Evolutionary conservation across 1,140 invertebrate species (phyloP).

Genomic region (Augochlora pura): DNA sequence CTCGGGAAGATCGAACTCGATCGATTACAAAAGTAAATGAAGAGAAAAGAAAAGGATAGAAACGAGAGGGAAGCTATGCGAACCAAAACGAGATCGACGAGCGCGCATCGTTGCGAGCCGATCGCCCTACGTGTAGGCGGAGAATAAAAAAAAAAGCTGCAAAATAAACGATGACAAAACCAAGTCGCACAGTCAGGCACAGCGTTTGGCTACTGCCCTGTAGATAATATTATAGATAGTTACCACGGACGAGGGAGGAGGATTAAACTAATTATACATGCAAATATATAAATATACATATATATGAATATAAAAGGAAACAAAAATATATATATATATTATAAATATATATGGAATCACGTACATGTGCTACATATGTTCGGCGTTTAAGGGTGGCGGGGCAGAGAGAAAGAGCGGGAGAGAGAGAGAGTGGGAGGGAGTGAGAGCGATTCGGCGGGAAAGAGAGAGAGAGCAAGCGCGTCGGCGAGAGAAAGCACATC

Average conservation of each 20-base stretch:
- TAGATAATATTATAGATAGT: conserved; percentile 72
- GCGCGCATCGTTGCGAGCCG: conserved; percentile 18
- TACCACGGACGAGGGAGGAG: conserved; percentile 29
- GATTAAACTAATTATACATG: conserved; percentile 55
- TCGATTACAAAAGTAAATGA: neutral
- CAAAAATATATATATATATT: conserved; percentile 58
- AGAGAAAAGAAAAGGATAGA: neutral
- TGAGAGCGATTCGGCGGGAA: conserved; percentile 37
- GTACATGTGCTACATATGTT: conserved; percentile 58
- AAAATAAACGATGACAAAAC: conserved; percentile 30
- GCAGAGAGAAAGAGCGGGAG: conserved; percentile 42
- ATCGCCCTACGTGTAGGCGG: conserved; percentile 12
- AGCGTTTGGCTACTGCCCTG: conserved; percentile 72
- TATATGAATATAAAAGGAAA: conserved; percentile 46
- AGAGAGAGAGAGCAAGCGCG: conserved; percentile 34
- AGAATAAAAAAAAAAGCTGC: neutral
- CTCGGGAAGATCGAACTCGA: neutral
- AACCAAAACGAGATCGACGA: no score
- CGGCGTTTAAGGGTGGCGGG: conserved; percentile 52
- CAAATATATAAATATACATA: conserved; percentile 59
- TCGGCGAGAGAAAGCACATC: neutral
- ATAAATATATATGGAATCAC: conserved; percentile 49
- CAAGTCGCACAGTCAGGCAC: conserved; percentile 64
- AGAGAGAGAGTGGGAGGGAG: conserved; percentile 44
- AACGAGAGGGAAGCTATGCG: neutral